Percentiles rank a stretch among this genome's conserved stretches.
These are phyloP conservation scores for Ctena decussata DNA, from an alignment of 2,888 invertebrate genomes.

Conservation along the genomic window DNA sequence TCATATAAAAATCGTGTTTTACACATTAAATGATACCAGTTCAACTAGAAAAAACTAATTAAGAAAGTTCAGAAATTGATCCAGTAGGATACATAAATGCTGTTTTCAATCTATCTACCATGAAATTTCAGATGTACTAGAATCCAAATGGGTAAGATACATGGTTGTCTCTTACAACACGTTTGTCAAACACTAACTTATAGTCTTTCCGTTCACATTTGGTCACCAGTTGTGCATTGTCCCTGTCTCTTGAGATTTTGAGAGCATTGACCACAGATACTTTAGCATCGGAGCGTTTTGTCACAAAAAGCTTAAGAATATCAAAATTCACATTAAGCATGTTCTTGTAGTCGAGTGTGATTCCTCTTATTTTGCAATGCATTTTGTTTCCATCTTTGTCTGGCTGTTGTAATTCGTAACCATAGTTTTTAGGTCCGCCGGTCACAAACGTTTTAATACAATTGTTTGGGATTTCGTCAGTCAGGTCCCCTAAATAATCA, in stretches of 20 bases:
- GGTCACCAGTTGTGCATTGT: not conserved
- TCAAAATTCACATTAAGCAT: not conserved
- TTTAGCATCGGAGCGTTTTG: not conserved
- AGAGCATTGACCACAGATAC: conserved; percentile 10
- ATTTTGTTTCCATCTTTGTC: not conserved
- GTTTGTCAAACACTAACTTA: conserved; percentile 44
- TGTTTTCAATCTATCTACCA: no score
- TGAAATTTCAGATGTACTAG: no score
- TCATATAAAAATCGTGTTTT: no score
- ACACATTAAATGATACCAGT: no score
- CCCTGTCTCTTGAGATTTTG: conserved; percentile 28
- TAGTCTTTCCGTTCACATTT: conserved; percentile 29
- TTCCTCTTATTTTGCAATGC: not conserved
- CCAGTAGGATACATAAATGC: no score
- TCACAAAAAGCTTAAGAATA: not conserved
- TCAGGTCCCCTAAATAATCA: not conserved
- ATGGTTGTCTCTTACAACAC: conserved; percentile 20
- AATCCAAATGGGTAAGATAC: conserved; percentile 33
- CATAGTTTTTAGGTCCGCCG: not conserved
- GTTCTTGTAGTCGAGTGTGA: not conserved
- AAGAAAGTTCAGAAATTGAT: no score
- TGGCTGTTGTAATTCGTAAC: not conserved
- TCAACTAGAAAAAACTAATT: no score
- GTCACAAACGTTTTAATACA: not conserved
- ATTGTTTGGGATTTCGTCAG: not conserved